These are phyloP conservation scores for Polyergus mexicanus DNA, from an alignment of 1,140 invertebrate species.

Conservation along the genomic window DNA sequence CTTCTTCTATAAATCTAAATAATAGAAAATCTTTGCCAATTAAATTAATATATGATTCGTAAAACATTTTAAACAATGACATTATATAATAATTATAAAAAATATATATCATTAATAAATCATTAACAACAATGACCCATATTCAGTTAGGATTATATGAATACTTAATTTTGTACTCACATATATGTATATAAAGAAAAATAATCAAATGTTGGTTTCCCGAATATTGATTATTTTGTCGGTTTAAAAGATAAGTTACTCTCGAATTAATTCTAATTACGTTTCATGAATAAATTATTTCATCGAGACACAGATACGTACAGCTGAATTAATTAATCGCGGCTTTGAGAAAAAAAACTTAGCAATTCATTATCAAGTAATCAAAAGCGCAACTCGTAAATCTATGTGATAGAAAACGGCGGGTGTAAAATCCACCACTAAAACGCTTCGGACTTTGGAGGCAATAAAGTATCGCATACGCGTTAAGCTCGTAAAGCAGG, in stretches of 20 bases:
- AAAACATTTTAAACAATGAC: neutral
- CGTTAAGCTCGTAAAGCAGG: conserved; percentile 30
- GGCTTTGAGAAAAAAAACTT: neutral
- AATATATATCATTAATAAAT: too few relatives aligned
- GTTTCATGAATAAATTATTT: neutral
- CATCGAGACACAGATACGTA: neutral
- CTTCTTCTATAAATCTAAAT: neutral
- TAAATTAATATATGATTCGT: conserved; percentile 1
- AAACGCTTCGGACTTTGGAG: conserved; percentile 16
- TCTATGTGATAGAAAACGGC: conserved; percentile 30
- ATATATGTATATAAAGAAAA: neutral
- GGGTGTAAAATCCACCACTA: conserved; percentile 39
- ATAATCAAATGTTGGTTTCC: neutral
- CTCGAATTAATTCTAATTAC: neutral
- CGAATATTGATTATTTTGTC: neutral
- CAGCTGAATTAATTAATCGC: conserved; percentile 15
- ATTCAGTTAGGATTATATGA: neutral
- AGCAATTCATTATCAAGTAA: conserved; percentile 25
- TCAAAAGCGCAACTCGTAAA: conserved; percentile 35
- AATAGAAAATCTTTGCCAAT: neutral
- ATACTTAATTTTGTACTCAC: neutral
- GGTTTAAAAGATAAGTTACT: neutral
- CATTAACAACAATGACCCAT: neutral
- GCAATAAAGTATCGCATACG: conserved; percentile 46
- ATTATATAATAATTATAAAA: neutral